A percentile compares a stretch with the other conserved stretches of the same genome.
These are phyloP conservation scores for Tylochromis polylepis DNA, from an alignment of 2,113 vertebrate genomes.

Conservation along the genomic window DNA sequence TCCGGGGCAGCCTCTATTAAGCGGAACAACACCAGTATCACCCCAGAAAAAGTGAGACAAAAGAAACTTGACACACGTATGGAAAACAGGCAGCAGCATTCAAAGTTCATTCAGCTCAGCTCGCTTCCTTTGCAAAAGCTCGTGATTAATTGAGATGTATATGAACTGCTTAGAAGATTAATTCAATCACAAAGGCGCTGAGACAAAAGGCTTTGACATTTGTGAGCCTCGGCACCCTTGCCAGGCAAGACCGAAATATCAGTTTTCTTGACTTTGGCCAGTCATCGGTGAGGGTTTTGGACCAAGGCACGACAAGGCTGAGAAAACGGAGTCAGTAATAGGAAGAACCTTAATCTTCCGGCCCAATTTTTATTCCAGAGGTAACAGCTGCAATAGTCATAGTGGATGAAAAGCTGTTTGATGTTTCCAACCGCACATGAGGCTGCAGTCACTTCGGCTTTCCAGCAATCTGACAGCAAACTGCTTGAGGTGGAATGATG, in stretches of 20 bases:
- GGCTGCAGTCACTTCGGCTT: neutral
- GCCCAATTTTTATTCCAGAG: conserved; percentile 2
- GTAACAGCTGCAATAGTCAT: neutral
- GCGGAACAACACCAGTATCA: neutral
- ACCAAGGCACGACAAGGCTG: neutral
- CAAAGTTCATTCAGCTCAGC: neutral
- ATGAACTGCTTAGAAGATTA: conserved; percentile 20
- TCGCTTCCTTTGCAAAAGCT: conserved; percentile 6
- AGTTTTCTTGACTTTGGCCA: conserved; percentile 7
- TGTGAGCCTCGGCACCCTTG: neutral
- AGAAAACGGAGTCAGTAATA: neutral
- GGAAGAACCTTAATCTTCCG: neutral
- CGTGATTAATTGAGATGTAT: conserved; percentile 39
- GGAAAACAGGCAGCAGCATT: neutral
- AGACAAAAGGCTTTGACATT: conserved; percentile 25
- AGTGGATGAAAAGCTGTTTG: neutral
- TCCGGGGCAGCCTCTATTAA: neutral
- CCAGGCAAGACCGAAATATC: conserved; percentile 14
- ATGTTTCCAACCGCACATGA: neutral
- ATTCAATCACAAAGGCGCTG: conserved; percentile 1
- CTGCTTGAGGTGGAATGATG: conserved; percentile 15
- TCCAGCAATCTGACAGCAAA: conserved; percentile 17
- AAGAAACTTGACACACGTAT: neutral
- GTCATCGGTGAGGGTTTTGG: neutral
- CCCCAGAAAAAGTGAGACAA: neutral